These are phyloP conservation scores for Sebastes taczanowskii DNA, from an alignment of 2,797 vertebrate genomes.

Conservation along the genomic window DNA sequence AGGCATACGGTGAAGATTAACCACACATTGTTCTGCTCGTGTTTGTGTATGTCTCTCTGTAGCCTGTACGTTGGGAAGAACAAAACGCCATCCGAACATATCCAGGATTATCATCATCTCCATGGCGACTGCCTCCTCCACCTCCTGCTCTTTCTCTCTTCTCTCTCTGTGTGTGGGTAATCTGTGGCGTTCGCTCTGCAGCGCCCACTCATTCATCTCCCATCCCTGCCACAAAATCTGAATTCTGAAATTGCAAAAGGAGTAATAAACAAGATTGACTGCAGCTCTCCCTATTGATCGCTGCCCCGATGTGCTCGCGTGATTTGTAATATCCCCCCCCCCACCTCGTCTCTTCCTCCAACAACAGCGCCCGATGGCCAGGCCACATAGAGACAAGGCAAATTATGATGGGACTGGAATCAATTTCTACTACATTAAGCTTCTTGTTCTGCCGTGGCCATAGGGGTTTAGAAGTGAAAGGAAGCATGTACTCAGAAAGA, in stretches of 20 bases:
- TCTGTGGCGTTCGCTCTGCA: conserved; percentile 49
- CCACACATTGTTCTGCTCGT: conserved; percentile 60
- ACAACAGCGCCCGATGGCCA: conserved; percentile 28
- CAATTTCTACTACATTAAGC: conserved; percentile 70
- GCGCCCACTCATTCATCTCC: conserved; percentile 65
- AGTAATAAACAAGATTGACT: conserved; percentile 80
- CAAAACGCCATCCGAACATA: conserved; percentile 64
- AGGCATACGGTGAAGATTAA: conserved; percentile 64
- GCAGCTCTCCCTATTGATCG: conserved; percentile 71
- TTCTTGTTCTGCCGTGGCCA: conserved; percentile 49
- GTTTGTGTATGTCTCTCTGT: conserved; percentile 45
- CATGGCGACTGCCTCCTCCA: conserved; percentile 72
- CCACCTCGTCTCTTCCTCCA: conserved; percentile 4
- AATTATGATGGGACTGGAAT: conserved; percentile 69
- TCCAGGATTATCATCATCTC: conserved; percentile 74
- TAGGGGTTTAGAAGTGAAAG: conserved; percentile 33
- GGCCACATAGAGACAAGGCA: conserved; percentile 58
- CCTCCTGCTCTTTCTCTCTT: conserved; percentile 38
- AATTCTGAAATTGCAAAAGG: conserved; percentile 76
- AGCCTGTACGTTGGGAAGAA: conserved; percentile 40
- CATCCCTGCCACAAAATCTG: conserved; percentile 67
- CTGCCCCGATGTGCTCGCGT: conserved; percentile 55
- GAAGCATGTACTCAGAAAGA: conserved; percentile 22
- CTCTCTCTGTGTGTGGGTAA: conserved; percentile 54
- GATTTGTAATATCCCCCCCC: conserved; percentile 68